Conservation (phyloP, 2,888 invertebrate genomes). For the Molorchus minor region DNA sequence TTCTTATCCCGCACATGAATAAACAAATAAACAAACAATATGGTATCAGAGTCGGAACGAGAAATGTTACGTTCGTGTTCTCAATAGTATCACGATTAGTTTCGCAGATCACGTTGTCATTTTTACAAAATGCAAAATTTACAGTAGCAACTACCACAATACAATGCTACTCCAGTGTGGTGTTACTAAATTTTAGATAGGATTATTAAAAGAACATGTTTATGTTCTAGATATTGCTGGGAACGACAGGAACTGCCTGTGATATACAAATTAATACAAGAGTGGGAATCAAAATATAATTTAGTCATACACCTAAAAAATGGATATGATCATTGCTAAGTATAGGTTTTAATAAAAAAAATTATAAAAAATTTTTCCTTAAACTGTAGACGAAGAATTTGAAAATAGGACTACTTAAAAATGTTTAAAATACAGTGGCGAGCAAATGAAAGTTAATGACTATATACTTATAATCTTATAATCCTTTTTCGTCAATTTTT, state of each 20-base stretch:
- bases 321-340: no score
- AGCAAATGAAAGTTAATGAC: no score
- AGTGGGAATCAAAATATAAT: no score
- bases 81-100: slow-evolving; percentile 50
- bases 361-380: no score
- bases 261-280: no score
- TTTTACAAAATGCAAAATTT: slow-evolving; percentile 46
- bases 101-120: slow-evolving; percentile 49
- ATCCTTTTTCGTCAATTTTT: no score
- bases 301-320: no score
- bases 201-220: slow-evolving; percentile 25
- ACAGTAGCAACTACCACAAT: slow-evolving; percentile 41
- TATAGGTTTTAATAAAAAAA: no score
- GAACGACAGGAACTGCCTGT: background rate
- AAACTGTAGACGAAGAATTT: no score
- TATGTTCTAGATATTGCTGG: background rate
- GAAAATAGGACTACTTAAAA: no score
- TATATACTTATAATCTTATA: no score
- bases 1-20: slow-evolving; percentile 41
- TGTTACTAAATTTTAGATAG: slow-evolving; percentile 6
- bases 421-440: no score
- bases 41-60: slow-evolving; percentile 50
- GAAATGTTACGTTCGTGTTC: slow-evolving; percentile 53
- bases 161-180: slow-evolving; percentile 18
- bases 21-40: slow-evolving; percentile 52